phyloP scores from a whole-genome alignment of 2,797 vertebrate species.

The Pipistrellus kuhlii region DNA sequence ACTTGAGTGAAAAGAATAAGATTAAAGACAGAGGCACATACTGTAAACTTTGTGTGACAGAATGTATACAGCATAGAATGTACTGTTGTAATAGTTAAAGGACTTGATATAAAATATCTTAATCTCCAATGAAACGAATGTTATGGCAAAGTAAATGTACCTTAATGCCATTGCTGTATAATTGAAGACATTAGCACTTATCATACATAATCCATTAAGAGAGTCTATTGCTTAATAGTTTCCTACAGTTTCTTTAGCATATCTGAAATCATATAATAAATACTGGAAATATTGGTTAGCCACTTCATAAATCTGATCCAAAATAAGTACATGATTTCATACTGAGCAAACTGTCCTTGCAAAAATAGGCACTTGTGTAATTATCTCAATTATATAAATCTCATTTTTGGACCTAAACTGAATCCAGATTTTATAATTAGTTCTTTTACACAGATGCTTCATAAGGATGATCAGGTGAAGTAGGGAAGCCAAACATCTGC shows the following conservation, averaged over 20 bases:
- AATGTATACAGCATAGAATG: background rate
- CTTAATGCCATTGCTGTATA: constrained; percentile 24
- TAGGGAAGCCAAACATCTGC: constrained; percentile 32
- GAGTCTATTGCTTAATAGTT: constrained; percentile 21
- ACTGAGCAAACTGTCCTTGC: background rate
- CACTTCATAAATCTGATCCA: constrained; percentile 60
- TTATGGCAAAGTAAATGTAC: constrained; percentile 59
- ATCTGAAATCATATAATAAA: constrained; percentile 63
- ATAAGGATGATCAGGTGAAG: constrained; percentile 23
- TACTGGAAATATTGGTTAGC: constrained; percentile 66
- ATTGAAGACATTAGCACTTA: constrained; percentile 33
- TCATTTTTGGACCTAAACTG: background rate
- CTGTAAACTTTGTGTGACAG: background rate
- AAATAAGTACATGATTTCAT: constrained; percentile 53
- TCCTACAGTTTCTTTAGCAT: constrained; percentile 50
- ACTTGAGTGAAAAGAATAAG: background rate
- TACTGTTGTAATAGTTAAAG: background rate
- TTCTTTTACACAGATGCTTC: constrained; percentile 42
- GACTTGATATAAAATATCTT: background rate
- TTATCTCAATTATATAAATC: constrained; percentile 20
- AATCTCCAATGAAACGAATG: constrained; percentile 21
- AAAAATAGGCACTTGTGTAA: background rate
- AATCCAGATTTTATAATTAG: constrained; percentile 45
- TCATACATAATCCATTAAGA: constrained; percentile 5
- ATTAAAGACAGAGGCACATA: background rate